Conservation (phyloP, 1,140 invertebrate genomes). For the Brachionus plicatilis region DNA sequence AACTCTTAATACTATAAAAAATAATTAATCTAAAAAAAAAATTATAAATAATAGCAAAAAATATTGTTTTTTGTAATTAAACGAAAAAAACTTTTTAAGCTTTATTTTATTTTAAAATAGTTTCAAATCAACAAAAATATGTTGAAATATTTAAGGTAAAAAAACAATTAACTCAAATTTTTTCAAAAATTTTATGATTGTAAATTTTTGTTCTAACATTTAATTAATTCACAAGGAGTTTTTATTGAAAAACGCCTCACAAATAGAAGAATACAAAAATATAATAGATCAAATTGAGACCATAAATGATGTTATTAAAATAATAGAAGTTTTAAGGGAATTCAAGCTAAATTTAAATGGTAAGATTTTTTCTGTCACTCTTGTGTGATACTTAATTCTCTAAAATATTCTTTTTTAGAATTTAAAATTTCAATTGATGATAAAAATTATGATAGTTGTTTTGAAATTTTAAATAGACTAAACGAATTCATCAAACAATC, state of each 20-base stretch:
- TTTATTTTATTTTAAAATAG: no score
- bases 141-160: background rate
- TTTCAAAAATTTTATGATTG: background rate
- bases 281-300: conserved; percentile 15
- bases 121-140: no score
- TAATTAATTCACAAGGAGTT: background rate
- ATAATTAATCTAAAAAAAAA: no score
- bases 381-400: background rate
- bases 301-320: background rate
- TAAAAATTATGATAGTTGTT: background rate
- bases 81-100: no score
- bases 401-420: background rate
- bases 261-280: conserved; percentile 35
- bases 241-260: conserved; percentile 1
- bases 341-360: background rate
- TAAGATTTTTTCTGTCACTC: background rate
- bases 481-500: background rate
- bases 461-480: background rate
- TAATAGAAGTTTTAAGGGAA: background rate
- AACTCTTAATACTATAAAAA: no score
- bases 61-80: no score
- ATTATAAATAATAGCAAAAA: no score
- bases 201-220: background rate
- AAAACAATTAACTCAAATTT: background rate
- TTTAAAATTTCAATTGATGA: conserved; percentile 4